Percentiles rank a stretch among this genome's conserved stretches.
These are phyloP conservation scores for Melanotaenia maccullochi DNA, from an alignment of 2,797 vertebrate species.

Conservation along the genomic window DNA sequence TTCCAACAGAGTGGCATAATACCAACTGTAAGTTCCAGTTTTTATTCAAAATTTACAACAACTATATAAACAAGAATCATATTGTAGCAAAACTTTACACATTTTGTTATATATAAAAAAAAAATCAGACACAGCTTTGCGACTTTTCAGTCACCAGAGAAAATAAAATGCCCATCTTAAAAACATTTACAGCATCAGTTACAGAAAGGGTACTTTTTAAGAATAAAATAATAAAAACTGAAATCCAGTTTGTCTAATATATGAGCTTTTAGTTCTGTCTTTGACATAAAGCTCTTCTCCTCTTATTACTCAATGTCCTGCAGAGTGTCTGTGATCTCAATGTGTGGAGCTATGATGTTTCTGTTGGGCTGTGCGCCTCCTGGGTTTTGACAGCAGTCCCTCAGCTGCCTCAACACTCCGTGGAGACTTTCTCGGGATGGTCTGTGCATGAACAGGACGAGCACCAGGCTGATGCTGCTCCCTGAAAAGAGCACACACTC, in stretches of 20 bases:
- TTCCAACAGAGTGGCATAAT: slow-evolving; percentile 9
- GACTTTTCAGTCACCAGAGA: slow-evolving; percentile 5
- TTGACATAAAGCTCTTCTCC: neutral
- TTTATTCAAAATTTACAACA: slow-evolving; percentile 6
- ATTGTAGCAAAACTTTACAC: neutral
- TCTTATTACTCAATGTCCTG: slow-evolving; percentile 66
- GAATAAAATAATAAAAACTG: neutral
- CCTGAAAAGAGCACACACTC: slow-evolving; percentile 84
- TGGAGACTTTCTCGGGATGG: slow-evolving; percentile 71
- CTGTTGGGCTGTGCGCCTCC: slow-evolving; percentile 64
- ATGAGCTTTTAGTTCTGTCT: neutral
- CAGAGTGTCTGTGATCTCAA: slow-evolving; percentile 71
- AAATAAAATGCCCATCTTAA: slow-evolving; percentile 1
- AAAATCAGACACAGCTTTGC: slow-evolving; percentile 2
- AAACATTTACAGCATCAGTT: slow-evolving; percentile 10
- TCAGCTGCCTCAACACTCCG: slow-evolving; percentile 53
- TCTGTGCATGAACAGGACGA: slow-evolving; percentile 75
- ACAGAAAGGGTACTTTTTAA: neutral
- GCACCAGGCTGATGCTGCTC: slow-evolving; percentile 76
- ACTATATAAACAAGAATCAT: neutral
- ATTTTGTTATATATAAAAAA: slow-evolving; percentile 18
- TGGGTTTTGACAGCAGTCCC: slow-evolving; percentile 57
- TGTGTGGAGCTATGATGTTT: slow-evolving; percentile 76
- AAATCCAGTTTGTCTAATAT: neutral
- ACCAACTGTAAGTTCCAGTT: neutral